Base-by-base conservation (phyloP, 2,113 vertebrate genomes). In the Nerophis ophidion region DNA sequence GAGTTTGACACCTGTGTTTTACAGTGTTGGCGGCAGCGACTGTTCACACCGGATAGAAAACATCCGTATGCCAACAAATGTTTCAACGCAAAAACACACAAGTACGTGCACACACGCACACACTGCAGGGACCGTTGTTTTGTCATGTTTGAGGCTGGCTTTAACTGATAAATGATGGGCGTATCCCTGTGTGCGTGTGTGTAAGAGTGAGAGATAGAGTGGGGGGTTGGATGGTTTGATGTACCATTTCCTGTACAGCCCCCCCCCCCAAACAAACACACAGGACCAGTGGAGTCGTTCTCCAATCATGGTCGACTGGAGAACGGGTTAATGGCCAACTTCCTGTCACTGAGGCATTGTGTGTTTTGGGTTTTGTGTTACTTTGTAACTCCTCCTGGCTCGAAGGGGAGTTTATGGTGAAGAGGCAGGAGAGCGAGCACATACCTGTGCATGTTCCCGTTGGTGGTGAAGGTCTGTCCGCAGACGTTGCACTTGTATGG, bases 371-470 rank as follows among this genome's bases (percentile, higher is more conserved):
- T 13, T 51, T 51, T 17, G 17, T 9, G 59, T 26, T 36, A 12
- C 7, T 16, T 48, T 48, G 7, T 48, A 48, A 15, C 16, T 48
- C 8, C 15, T 48, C 8, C 16, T 16, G 16, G 15, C n/a, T 48
- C 47, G 15, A 17, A 44, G 40, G 11, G 40, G 40, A 11, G 40
- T 44, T 44, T 44, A 44, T 11, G 40, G 40, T 44, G 40, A 44
- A 44, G 12, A 44, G 40, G 40, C 40, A 44, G 40, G 11, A 11
- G 10, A 44, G 59, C 48, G 38, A 33, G 16, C 19, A 84, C 87
- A 83, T 83, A 98, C 97, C 96, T 93, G 95, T 98, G 96, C 96
- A 99, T 98, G 90, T 99, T 99, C 68, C 97, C 95, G 66, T 98
- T 98, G 90, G 97, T 98, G 86, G 97, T 99, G 84, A 99, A 99